phyloP scores from a whole-genome alignment of 30 jellyfish, hydroid and myxozoan genomes.

The Calvadosia cruxmelitensis region DNA sequence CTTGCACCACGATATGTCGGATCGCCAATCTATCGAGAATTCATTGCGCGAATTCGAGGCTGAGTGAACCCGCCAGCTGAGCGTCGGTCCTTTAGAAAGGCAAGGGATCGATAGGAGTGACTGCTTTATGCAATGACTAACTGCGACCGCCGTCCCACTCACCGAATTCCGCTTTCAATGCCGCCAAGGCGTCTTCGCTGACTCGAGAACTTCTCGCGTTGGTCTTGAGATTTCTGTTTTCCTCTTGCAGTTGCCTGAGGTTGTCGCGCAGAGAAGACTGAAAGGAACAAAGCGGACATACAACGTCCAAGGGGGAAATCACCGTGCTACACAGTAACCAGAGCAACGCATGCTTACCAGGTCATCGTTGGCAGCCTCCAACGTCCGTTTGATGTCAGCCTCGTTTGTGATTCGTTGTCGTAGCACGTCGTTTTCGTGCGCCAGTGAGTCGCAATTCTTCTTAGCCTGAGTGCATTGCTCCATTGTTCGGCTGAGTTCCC shows the following conservation, averaged over 20 bases:
- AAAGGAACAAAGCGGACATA: neutral
- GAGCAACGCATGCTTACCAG: slow-evolving; percentile 21
- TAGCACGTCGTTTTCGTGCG: slow-evolving; percentile 26
- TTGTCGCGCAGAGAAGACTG: slow-evolving; percentile 29
- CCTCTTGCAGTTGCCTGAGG: slow-evolving; percentile 47
- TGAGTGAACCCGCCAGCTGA: too few species aligned
- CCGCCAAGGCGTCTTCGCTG: slow-evolving; percentile 3
- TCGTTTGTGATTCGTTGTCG: slow-evolving; percentile 38
- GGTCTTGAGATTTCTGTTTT: slow-evolving; percentile 22
- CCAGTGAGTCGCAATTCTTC: neutral
- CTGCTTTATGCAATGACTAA: neutral
- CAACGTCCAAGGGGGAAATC: neutral
- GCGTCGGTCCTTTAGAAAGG: too few species aligned
- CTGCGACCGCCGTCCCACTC: neutral
- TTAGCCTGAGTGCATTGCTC: neutral
- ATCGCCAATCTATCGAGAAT: too few species aligned
- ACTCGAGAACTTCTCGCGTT: slow-evolving; percentile 1
- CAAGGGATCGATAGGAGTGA: too few species aligned
- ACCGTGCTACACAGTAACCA: neutral
- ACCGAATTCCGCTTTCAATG: slow-evolving; percentile 30
- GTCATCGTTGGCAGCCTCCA: slow-evolving; percentile 43
- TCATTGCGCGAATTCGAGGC: too few species aligned
- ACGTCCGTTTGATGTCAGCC: slow-evolving; percentile 45
- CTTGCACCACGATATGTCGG: too few species aligned
- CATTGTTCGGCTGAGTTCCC: neutral